Evolutionary conservation across 2,113 vertebrate species (phyloP), one percentile per base, ranked within the genome.

Genomic region (Prinia subflava): DNA sequence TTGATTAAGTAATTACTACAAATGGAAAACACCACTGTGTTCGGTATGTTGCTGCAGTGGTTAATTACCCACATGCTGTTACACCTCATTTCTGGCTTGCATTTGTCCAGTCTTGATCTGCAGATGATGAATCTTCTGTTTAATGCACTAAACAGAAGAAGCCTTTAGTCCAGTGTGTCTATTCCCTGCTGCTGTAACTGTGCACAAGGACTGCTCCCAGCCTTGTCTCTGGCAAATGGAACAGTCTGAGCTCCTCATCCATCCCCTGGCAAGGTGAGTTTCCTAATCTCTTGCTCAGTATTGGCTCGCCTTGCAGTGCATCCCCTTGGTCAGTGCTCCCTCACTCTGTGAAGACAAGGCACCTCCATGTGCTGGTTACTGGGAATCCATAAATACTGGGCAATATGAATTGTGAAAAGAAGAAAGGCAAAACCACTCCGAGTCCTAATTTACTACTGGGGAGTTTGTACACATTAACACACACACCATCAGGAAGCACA

Each of bases 1-100:
- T 94, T 85, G 70, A 91, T 91, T 77, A 86, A 94, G 71, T 76
- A 59, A 83, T 93, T 94, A 88, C 50, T 80, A 65, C 59, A 85
- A 86, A 95, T 94, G 85, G 92, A 88, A 94, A 86, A 86, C 90
- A 85, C 71, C 75, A 83, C 67, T 62, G 70, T 2, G 15, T 85
- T 85, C 76, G 85, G 57, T 90, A 27, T 56, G 31, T 92, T 92
- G 50, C 68, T 95, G 79, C 53, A 76, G 62, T 83, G 41, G 41
- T 80, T 90, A 80, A 93, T 95, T 92, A 88, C 71, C 70, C 85
- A 65, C 75, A 62, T 88, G 71, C 90, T 92, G 88, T 65, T 88
- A 33, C 42, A 88, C 83, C 79, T 92, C 50, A 50, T 73, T 94
- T 88, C 67, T 93, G 60, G 42, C 31, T 93, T 90, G 27, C 17